These are phyloP conservation scores for Bellardia bayeri DNA, from an alignment of 2,888 invertebrate genomes.

Conservation along the genomic window DNA sequence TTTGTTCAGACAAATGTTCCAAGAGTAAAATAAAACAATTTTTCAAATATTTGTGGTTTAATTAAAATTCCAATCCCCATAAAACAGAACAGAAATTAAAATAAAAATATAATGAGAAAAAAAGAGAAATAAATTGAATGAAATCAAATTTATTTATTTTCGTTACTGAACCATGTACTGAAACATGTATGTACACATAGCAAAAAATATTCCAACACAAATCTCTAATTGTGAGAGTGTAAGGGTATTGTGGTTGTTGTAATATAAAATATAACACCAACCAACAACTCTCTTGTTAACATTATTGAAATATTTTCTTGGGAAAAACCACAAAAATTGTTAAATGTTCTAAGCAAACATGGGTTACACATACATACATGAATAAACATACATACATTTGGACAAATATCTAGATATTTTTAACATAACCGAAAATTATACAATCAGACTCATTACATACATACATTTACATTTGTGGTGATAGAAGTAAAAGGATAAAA, in stretches of 20 bases:
- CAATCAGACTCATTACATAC: conserved; percentile 14
- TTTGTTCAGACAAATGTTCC: conserved; percentile 7
- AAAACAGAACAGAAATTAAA: conserved; percentile 7
- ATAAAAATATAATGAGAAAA: neutral
- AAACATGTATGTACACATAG: too few species aligned
- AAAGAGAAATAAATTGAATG: conserved; percentile 33
- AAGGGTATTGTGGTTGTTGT: neutral
- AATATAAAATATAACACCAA: conserved; percentile 21
- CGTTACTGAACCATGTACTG: conserved; percentile 13
- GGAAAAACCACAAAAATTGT: conserved; percentile 47
- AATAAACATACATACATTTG: too few species aligned
- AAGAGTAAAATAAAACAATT: conserved; percentile 12
- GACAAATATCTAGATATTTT: neutral
- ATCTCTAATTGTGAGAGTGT: neutral
- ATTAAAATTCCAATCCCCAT: conserved; percentile 54
- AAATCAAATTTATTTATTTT: conserved; percentile 49
- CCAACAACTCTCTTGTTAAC: conserved; percentile 40
- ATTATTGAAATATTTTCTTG: conserved; percentile 54
- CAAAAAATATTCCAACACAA: neutral
- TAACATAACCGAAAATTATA: conserved; percentile 9
- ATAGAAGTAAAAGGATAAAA: neutral
- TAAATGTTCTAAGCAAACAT: conserved; percentile 19
- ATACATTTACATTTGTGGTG: neutral
- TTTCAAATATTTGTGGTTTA: conserved; percentile 58
- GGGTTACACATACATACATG: neutral